phyloP scores from a whole-genome alignment of 2,113 vertebrate genomes.

The Pleuronectes platessa region DNA sequence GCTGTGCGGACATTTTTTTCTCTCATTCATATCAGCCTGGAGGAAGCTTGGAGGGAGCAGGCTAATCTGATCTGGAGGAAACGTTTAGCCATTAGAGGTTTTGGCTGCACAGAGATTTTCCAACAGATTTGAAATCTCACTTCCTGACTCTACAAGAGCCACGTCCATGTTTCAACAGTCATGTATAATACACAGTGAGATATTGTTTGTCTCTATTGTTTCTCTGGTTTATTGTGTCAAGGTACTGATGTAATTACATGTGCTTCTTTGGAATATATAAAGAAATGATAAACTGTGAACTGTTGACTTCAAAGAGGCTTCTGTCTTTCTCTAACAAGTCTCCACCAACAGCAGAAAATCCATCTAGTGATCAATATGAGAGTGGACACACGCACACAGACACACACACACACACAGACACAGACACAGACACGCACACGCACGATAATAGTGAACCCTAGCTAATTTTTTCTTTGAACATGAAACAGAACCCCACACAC shows the following conservation, averaged over 20 bases:
- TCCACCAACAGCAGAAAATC: slow-evolving; percentile 15
- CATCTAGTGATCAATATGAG: slow-evolving; percentile 25
- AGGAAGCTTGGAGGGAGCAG: slow-evolving; percentile 7
- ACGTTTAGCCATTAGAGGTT: slow-evolving; percentile 13
- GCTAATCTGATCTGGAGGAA: slow-evolving; percentile 37
- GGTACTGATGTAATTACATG: slow-evolving; percentile 1
- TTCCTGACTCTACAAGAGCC: not conserved
- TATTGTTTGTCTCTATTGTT: not conserved
- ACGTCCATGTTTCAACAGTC: not conserved
- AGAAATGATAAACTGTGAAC: not conserved
- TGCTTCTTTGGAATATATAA: not conserved
- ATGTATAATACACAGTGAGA: not conserved
- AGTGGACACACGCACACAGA: not conserved
- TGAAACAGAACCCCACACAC: too few relatives aligned
- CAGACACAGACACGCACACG: not conserved
- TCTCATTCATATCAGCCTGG: not conserved
- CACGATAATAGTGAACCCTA: too few relatives aligned
- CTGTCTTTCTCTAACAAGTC: not conserved
- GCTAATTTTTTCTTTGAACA: too few relatives aligned
- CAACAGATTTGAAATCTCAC: slow-evolving; percentile 16
- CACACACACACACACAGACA: slow-evolving; percentile 1
- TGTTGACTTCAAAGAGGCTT: slow-evolving; percentile 1
- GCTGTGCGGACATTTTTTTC: not conserved
- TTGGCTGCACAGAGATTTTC: slow-evolving; percentile 24
- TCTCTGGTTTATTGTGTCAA: not conserved